Evolutionary conservation across 2,888 invertebrate species (phyloP).

Genomic region (Xylophagus ater): DNA sequence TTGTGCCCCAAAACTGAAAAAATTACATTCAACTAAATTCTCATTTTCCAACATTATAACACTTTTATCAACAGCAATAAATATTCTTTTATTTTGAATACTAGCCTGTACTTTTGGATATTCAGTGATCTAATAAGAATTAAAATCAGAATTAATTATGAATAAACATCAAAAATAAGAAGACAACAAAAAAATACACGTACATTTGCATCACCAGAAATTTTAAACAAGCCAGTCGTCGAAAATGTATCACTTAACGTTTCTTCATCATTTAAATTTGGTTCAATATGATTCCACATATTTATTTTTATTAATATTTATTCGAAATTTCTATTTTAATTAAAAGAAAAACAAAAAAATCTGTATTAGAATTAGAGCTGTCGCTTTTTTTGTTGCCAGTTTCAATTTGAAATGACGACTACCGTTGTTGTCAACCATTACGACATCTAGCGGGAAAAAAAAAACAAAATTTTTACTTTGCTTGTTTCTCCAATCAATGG

Average conservation of each 20-base stretch:
- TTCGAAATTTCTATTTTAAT: too few relatives aligned
- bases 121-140: slow-evolving; percentile 23
- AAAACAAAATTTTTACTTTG: too few relatives aligned
- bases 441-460: too few relatives aligned
- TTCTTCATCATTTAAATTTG: slow-evolving; percentile 29
- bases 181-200: not conserved
- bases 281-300: slow-evolving; percentile 35
- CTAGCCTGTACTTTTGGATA: slow-evolving; percentile 30
- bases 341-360: too few relatives aligned
- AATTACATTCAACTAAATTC: slow-evolving; percentile 30
- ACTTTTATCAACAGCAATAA: slow-evolving; percentile 32
- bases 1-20: slow-evolving; percentile 27
- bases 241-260: slow-evolving; percentile 35
- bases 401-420: too few relatives aligned
- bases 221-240: slow-evolving; percentile 33
- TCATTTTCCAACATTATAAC: slow-evolving; percentile 34
- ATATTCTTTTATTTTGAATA: slow-evolving; percentile 32
- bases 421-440: too few relatives aligned
- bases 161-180: not conserved
- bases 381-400: too few relatives aligned
- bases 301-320: too few relatives aligned
- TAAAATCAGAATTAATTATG: not conserved
- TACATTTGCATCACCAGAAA: slow-evolving; percentile 31
- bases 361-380: too few relatives aligned
- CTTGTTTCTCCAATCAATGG: too few relatives aligned